A percentile compares a stretch with the other conserved stretches of the same genome.
phyloP scores from a whole-genome alignment of 2,888 invertebrate species.

The Aphodius sticticus region DNA sequence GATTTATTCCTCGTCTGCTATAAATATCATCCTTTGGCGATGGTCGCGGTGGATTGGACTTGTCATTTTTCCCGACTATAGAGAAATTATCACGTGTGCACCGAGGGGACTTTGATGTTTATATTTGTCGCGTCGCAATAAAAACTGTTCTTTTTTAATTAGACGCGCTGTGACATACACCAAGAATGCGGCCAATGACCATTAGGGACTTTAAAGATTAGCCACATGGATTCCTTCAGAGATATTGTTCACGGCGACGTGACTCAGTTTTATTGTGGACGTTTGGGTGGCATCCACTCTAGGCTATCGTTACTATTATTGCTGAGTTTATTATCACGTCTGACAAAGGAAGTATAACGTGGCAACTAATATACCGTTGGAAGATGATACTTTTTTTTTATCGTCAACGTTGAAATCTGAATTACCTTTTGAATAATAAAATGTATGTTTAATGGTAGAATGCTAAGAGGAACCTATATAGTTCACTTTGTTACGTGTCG shows the following conservation, averaged over 20 bases:
- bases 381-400: neutral
- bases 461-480: neutral
- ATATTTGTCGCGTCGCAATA: constrained; percentile 13
- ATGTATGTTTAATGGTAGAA: neutral
- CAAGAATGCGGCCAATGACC: neutral
- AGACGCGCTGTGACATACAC: constrained; percentile 8
- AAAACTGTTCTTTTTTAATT: constrained; percentile 19
- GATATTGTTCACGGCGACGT: neutral
- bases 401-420: neutral
- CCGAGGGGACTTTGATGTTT: constrained; percentile 21
- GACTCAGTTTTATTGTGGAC: neutral
- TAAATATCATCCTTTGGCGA: constrained; percentile 10
- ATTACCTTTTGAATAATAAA: neutral
- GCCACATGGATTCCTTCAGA: neutral
- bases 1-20: constrained; percentile 21
- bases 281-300: constrained; percentile 4
- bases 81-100: constrained; percentile 11
- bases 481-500: neutral
- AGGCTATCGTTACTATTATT: neutral
- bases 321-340: neutral
- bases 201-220: neutral
- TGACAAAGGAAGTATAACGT: neutral
- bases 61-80: constrained; percentile 12
- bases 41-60: constrained; percentile 16
- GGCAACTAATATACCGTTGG: neutral